These are phyloP conservation scores for Chionomys nivalis DNA, from an alignment of 2,113 vertebrate genomes.

Conservation along the genomic window DNA sequence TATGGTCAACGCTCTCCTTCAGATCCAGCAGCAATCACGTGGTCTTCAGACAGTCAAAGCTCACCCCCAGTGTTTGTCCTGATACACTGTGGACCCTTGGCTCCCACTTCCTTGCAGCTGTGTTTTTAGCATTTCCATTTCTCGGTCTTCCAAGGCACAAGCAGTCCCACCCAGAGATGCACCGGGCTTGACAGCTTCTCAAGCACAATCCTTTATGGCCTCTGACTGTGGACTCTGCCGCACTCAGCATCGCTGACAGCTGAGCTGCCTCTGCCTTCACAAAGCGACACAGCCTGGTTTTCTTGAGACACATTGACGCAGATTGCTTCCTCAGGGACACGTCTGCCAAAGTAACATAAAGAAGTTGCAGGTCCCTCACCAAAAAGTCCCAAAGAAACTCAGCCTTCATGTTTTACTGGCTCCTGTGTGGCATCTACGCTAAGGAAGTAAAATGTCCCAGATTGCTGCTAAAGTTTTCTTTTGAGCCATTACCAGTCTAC, in stretches of 20 bases:
- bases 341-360: not conserved
- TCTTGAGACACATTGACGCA: not conserved
- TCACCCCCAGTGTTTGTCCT: not conserved
- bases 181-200: not conserved
- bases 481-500: not conserved
- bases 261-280: not conserved
- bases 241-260: not conserved
- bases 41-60: not conserved
- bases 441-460: not conserved
- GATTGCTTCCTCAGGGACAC: not conserved
- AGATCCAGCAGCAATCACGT: not conserved
- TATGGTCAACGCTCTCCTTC: not conserved
- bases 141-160: not conserved
- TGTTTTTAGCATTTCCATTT: not conserved
- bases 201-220: not conserved
- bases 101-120: not conserved
- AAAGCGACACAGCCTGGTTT: not conserved
- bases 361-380: not conserved
- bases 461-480: not conserved
- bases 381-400: not conserved
- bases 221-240: constrained; percentile 19
- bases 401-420: not conserved
- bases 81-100: not conserved
- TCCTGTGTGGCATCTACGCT: not conserved
- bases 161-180: not conserved